These are phyloP conservation scores for Petrocephalus schoutedeni DNA, from an alignment of 2,797 vertebrate species.

Conservation along the genomic window DNA sequence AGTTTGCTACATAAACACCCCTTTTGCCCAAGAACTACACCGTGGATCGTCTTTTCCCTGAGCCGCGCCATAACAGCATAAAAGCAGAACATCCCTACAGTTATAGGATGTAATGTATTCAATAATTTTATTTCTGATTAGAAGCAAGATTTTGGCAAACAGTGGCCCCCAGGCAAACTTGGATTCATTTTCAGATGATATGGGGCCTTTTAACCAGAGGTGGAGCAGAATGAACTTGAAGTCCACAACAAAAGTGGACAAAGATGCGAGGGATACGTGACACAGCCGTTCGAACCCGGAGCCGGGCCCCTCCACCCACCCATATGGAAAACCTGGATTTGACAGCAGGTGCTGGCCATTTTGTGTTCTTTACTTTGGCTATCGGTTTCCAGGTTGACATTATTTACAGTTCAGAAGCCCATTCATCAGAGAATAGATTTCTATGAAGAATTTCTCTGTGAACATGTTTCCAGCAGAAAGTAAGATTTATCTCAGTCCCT, in stretches of 20 bases:
- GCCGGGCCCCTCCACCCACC: not conserved
- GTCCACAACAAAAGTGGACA: not conserved
- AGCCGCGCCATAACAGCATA: not conserved
- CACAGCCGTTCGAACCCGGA: not conserved
- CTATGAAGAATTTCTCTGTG: not conserved
- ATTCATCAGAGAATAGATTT: not conserved
- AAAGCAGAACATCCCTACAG: not conserved
- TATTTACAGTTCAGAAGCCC: slow-evolving; percentile 3
- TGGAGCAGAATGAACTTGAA: not conserved
- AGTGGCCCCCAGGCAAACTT: not conserved
- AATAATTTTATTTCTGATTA: not conserved
- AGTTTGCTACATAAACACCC: not conserved
- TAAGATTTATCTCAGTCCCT: not conserved
- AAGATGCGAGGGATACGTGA: not conserved
- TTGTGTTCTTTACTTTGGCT: not conserved
- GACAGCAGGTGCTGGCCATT: not conserved
- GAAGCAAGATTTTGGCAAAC: not conserved
- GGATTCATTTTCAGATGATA: not conserved
- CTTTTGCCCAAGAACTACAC: not conserved
- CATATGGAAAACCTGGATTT: not conserved
- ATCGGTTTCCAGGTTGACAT: not conserved
- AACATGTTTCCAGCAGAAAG: not conserved
- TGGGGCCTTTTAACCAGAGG: not conserved
- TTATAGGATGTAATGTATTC: not conserved
- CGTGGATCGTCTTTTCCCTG: not conserved